phyloP scores from a whole-genome alignment of 2,888 invertebrate genomes.

The Synergus gifuensis region DNA sequence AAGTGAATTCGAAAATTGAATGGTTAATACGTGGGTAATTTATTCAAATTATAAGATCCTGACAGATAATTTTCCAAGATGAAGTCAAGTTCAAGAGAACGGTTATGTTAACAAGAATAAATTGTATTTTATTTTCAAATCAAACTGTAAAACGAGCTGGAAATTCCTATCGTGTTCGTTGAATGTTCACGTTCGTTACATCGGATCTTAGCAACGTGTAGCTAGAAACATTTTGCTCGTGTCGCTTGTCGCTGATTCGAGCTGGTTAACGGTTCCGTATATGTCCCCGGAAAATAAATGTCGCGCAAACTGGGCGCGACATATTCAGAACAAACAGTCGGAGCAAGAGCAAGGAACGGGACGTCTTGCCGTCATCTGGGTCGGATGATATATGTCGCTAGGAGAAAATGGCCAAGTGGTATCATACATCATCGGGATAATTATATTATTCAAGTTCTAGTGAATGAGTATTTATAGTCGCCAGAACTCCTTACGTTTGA shows the following conservation, averaged over 20 bases:
- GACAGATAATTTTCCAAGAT: background rate
- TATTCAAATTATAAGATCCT: background rate
- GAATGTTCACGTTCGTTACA: conserved; percentile 32
- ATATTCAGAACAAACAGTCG: conserved; percentile 36
- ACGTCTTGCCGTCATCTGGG: conserved; percentile 50
- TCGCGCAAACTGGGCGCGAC: conserved; percentile 27
- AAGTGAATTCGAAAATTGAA: background rate
- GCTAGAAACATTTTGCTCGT: conserved; percentile 34
- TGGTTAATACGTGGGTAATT: background rate
- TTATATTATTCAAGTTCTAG: conserved; percentile 69
- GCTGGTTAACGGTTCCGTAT: conserved; percentile 28
- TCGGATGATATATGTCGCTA: conserved; percentile 55
- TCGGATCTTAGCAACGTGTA: conserved; percentile 35
- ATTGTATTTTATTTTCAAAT: conserved; percentile 16
- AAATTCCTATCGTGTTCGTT: conserved; percentile 26
- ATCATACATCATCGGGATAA: conserved; percentile 75
- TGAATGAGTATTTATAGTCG: conserved; percentile 50
- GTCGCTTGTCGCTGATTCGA: conserved; percentile 29
- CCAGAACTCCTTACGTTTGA: conserved; percentile 25
- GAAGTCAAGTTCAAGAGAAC: conserved; percentile 11
- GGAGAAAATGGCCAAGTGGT: conserved; percentile 59
- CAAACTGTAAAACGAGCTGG: conserved; percentile 20
- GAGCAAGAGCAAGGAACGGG: conserved; percentile 8
- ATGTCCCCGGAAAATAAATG: conserved; percentile 33
- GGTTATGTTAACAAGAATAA: conserved; percentile 15